Conservation (phyloP, 2,888 invertebrate species). For the Agriopis marginaria region DNA sequence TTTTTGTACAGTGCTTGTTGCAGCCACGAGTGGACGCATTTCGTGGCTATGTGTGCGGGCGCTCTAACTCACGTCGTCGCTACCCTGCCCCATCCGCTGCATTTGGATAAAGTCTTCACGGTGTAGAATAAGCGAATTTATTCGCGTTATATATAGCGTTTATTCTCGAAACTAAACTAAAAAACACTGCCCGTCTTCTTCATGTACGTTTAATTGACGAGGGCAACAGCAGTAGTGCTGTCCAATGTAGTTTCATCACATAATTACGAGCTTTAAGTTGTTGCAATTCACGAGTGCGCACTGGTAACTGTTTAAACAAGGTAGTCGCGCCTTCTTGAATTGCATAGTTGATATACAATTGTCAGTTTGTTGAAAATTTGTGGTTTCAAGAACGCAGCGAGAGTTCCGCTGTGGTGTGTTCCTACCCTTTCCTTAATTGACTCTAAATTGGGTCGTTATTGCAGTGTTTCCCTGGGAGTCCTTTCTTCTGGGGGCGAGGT, state of each 20-base stretch:
- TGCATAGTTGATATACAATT: neutral
- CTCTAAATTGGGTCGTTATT: slow-evolving; percentile 39
- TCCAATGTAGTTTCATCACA: neutral
- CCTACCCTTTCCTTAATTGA: slow-evolving; percentile 35
- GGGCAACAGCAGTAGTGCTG: neutral
- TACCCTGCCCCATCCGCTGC: neutral
- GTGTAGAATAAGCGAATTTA: neutral
- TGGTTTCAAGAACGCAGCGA: neutral
- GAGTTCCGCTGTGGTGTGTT: slow-evolving; percentile 10
- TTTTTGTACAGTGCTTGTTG: too few species aligned
- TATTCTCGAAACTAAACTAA: neutral
- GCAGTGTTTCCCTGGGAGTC: slow-evolving; percentile 38
- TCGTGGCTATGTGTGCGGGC: too few species aligned
- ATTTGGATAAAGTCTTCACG: neutral
- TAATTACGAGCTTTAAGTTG: neutral
- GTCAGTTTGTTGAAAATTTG: neutral
- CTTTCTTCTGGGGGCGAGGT: slow-evolving; percentile 10
- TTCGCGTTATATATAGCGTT: neutral
- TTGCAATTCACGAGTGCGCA: neutral
- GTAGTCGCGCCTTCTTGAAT: neutral
- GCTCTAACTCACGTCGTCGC: neutral
- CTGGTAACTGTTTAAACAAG: neutral
- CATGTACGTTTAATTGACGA: neutral
- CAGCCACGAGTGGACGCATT: too few species aligned
- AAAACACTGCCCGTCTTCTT: neutral